These are phyloP conservation scores for Sycophaga agraensis DNA, from an alignment of 1,140 invertebrate species.

Conservation along the genomic window DNA sequence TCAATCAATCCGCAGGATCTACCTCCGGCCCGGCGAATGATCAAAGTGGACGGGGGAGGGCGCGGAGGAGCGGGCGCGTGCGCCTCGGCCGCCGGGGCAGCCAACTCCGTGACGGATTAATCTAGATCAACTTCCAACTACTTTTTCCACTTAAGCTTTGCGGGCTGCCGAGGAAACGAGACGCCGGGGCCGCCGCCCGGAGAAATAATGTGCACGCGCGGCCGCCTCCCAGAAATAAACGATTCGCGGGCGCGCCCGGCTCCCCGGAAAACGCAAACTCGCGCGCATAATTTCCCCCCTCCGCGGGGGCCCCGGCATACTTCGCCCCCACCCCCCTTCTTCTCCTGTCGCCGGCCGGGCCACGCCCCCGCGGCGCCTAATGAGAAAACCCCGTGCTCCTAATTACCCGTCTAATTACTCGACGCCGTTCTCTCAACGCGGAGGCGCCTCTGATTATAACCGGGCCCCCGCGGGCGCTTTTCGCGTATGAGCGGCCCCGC, in stretches of 20 bases:
- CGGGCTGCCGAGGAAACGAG: no score
- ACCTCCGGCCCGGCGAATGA: no score
- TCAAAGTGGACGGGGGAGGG: no score
- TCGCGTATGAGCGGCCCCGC: slow-evolving; percentile 1
- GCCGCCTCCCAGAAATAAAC: not conserved
- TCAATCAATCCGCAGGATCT: no score
- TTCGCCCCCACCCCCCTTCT: not conserved
- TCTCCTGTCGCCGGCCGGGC: slow-evolving; percentile 25
- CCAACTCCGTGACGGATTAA: slow-evolving; percentile 14
- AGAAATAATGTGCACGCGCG: not conserved
- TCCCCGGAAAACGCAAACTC: not conserved
- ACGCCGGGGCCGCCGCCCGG: no score
- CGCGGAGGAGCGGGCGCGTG: no score
- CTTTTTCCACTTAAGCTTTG: not conserved
- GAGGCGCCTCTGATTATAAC: no score
- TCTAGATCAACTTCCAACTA: slow-evolving; percentile 12
- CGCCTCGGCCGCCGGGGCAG: no score
- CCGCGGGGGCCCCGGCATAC: not conserved
- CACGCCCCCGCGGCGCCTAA: slow-evolving; percentile 23
- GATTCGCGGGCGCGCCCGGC: not conserved
- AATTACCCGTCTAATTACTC: slow-evolving; percentile 39
- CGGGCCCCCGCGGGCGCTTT: slow-evolving; percentile 22
- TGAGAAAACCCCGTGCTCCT: slow-evolving; percentile 31
- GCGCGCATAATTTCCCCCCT: not conserved
- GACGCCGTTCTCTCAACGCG: no score